Percentiles rank a stretch among this genome's conserved stretches.
These are phyloP conservation scores for Drosophila paranaensis DNA, from an alignment of 2,888 invertebrate genomes.

Conservation along the genomic window DNA sequence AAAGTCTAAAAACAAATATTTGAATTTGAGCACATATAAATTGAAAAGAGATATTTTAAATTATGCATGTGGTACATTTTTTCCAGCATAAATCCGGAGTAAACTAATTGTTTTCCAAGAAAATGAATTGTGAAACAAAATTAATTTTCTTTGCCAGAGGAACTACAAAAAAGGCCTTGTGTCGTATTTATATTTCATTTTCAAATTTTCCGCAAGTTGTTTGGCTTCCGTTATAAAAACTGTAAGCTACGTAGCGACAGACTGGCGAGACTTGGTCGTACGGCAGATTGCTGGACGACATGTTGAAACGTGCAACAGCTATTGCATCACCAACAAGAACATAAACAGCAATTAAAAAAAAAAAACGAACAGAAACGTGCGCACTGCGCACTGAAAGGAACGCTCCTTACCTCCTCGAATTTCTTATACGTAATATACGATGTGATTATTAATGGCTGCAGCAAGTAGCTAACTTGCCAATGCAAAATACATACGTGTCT, in stretches of 20 bases:
- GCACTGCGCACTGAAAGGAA: constrained; percentile 1
- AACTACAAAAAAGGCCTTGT: no score
- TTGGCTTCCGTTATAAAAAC: no score
- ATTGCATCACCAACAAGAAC: not conserved
- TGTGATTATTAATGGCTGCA: constrained; percentile 17
- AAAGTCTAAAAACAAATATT: constrained; percentile 34
- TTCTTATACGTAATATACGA: constrained; percentile 7
- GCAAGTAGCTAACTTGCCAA: constrained; percentile 30
- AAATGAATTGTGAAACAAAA: no score
- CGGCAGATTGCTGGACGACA: not conserved
- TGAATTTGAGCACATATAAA: constrained; percentile 2
- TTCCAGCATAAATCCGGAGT: not conserved
- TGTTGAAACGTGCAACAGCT: constrained; percentile 13
- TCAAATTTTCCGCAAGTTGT: no score
- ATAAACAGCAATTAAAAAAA: constrained; percentile 4
- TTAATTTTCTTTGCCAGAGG: no score
- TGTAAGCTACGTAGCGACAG: not conserved
- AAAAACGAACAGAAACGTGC: constrained; percentile 22
- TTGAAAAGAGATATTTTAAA: not conserved
- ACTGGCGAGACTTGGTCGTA: not conserved
- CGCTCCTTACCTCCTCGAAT: not conserved
- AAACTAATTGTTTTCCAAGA: no score
- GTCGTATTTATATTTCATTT: no score
- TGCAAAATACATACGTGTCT: constrained; percentile 40
- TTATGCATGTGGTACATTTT: not conserved